These are phyloP conservation scores for Jacana jacana DNA, from an alignment of 2,113 vertebrate species.

Conservation along the genomic window DNA sequence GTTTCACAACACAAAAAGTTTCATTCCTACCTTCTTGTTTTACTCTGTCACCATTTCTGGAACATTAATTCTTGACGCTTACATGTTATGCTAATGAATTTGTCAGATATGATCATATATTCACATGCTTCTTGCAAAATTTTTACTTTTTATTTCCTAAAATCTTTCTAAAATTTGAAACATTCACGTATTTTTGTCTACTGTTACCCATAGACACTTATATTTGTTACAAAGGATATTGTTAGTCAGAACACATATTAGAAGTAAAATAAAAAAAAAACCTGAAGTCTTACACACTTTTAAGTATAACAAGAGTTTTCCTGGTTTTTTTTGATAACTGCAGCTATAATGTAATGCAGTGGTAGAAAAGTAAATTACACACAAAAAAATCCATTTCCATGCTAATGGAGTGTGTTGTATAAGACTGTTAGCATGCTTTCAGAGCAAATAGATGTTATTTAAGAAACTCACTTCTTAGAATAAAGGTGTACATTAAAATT, in stretches of 20 bases:
- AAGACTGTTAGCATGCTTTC: conserved; percentile 46
- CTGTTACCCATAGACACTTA: background rate
- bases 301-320: conserved; percentile 28
- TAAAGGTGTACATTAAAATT: conserved; percentile 65
- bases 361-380: conserved; percentile 60
- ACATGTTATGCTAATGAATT: conserved; percentile 14
- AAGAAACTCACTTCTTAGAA: conserved; percentile 50
- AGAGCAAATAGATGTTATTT: conserved; percentile 62
- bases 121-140: background rate
- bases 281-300: background rate
- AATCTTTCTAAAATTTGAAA: conserved; percentile 8
- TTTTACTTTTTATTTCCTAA: conserved; percentile 12
- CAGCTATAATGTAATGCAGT: conserved; percentile 41
- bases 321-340: background rate
- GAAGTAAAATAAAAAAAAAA: background rate
- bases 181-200: background rate
- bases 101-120: background rate
- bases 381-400: conserved; percentile 63
- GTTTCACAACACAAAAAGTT: no score
- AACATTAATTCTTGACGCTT: background rate
- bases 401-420: conserved; percentile 58
- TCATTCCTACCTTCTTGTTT: conserved; percentile 15
- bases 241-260: conserved; percentile 8
- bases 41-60: background rate
- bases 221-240: background rate